These are phyloP conservation scores for Machimus rusticus DNA, from an alignment of 2,888 invertebrate genomes.

Conservation along the genomic window DNA sequence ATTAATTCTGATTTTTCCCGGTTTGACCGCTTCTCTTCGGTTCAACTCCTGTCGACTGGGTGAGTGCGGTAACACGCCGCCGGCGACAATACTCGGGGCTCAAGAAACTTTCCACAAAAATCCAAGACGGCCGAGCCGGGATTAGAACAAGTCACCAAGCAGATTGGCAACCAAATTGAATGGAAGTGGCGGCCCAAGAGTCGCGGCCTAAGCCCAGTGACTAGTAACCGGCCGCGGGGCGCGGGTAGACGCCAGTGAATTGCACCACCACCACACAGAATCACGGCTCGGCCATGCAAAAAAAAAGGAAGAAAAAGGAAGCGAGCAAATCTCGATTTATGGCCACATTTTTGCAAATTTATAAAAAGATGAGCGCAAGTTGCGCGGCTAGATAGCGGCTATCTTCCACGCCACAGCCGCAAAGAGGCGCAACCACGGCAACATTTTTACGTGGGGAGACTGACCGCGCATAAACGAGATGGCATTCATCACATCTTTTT, in stretches of 20 bases:
- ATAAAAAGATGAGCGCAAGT: neutral
- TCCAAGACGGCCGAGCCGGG: neutral
- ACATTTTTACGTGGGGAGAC: neutral
- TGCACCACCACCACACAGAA: neutral
- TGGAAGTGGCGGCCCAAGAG: neutral
- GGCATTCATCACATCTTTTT: neutral
- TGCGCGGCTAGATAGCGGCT: neutral
- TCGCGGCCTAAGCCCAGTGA: neutral
- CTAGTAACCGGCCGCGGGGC: neutral
- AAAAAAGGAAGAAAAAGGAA: neutral
- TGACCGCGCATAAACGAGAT: conserved; percentile 18
- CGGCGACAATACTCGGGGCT: too few species aligned
- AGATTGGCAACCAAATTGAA: neutral
- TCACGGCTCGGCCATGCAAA: neutral
- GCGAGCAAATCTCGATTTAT: conserved; percentile 7
- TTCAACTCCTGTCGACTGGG: neutral
- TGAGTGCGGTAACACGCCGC: neutral
- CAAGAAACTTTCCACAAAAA: neutral
- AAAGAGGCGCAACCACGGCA: neutral
- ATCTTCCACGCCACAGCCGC: neutral
- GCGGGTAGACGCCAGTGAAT: neutral
- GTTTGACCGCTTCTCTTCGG: neutral
- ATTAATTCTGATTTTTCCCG: neutral
- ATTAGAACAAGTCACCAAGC: neutral
- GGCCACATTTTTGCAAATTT: conserved; percentile 13